These are phyloP conservation scores for Eremobia ochroleuca DNA, from an alignment of 2,888 invertebrate genomes.

Conservation along the genomic window DNA sequence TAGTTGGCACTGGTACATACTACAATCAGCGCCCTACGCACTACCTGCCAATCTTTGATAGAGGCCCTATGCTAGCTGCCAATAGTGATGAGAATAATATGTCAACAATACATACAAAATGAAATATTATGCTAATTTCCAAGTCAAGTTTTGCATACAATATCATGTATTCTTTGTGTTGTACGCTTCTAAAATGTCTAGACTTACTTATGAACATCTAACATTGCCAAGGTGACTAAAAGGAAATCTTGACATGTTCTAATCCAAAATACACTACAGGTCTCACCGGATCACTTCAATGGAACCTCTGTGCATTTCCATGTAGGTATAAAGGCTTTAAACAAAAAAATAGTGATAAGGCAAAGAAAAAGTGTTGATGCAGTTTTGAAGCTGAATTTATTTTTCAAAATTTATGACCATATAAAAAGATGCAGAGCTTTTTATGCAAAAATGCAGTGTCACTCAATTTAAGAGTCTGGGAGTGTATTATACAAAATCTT, in stretches of 20 bases:
- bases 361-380: neutral
- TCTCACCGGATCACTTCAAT: neutral
- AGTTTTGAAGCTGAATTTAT: neutral
- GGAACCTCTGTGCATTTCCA: too few species aligned
- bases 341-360: neutral
- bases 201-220: neutral
- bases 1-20: slow-evolving; percentile 52
- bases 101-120: slow-evolving; percentile 53
- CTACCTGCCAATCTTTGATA: slow-evolving; percentile 40
- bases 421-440: neutral
- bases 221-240: slow-evolving; percentile 30
- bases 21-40: slow-evolving; percentile 27
- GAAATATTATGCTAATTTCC: slow-evolving; percentile 57
- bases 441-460: neutral
- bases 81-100: slow-evolving; percentile 25
- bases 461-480: neutral
- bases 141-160: slow-evolving; percentile 61
- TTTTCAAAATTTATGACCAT: neutral
- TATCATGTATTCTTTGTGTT: slow-evolving; percentile 48
- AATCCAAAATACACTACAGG: neutral
- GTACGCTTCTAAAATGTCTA: slow-evolving; percentile 15
- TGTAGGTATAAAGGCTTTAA: neutral
- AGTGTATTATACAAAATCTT: neutral
- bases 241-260: neutral
- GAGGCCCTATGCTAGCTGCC: slow-evolving; percentile 25